Base-by-base conservation (phyloP, 2,113 vertebrate genomes). In the Saimiri boliviensis region DNA sequence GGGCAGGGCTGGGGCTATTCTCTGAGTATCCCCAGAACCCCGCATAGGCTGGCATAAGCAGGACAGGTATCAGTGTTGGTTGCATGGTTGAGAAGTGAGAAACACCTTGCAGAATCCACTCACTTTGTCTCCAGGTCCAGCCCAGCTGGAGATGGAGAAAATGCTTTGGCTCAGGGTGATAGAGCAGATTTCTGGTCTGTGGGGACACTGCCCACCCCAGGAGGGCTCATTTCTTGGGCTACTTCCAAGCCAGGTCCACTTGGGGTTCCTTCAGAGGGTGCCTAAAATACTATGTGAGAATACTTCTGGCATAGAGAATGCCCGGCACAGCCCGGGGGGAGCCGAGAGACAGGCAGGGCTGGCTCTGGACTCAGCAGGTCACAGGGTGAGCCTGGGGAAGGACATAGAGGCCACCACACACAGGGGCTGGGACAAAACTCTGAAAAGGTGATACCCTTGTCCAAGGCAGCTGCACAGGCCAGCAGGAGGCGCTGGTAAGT, bases 401-500 rank as follows among this genome's bases (percentile, higher is more conserved):
- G 79, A 13, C 32, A 11, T 8, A 54, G 37, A 42, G 54, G 5
- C 27, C 60, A 63, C 27, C n/a, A 25, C 13, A 40, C 5, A 0
- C 4, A 10, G 23, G 3, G 23, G 35, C 82, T 40, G 2, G 56
- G 35, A n/a, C 11, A 60, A 54, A n/a, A 35, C 19, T 23, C 19
- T 17, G 20, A 76, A 82, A 1, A 8, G 4, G 56, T 1, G 3
- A 45, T 5, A 6, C 14, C 45, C 20, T 42, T 45, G 32, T n/a
- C 52, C 58, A n/a, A 19, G 35, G 16, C 54, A 40, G 40, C 3
- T 37, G 10, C 21, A 13, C 1, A 11, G 37, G 40, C 25, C 56
- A 27, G 35, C 0, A 3, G 47, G 79, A 7, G 56, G 45, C 1
- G 2, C 20, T 14, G 2, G 37, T 0, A 6, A 32, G 76, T 13